Evolutionary conservation across 92 coral and sea anemone species (phyloP), one percentile per base, ranked within the genome.

Genomic region (Epizoanthus scotinus): DNA sequence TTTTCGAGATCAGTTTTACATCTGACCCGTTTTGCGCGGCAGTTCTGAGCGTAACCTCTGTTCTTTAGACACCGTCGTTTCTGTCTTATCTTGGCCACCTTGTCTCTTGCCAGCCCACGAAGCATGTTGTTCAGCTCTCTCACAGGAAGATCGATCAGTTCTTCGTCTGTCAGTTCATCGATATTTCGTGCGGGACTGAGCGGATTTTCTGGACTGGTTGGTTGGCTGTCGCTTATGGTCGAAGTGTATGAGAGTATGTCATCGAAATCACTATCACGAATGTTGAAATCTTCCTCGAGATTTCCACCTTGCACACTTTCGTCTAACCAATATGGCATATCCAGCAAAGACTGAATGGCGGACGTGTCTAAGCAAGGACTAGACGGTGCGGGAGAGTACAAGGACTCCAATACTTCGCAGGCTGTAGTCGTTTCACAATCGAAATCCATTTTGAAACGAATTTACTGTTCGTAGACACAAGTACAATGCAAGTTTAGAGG

Each of bases 51-150:
- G 25, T 91, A 91, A 8, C 82, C 88, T 44, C 95, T 83, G 59
- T 91, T 91, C 50, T 91, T 91, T 12, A 91, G 85, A 44, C 86
- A 89, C 17, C 95, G 66, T 6, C 95, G 86, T 53, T 68, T 86
- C 38, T 85, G 84, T 40, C 91, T 85, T 49, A 86, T 80, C 1
- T 31, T 62, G 18, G 63, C 63, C 28, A 75, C 89, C 8, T 59
- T 66, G 2, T 86, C 88, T 60, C 67, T 87, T 5, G 90, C 79
- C 40, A 67, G 13, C 18, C 75, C 84, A 1, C 88, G 89, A 63
- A 91, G 82, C 15, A 42, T 62, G 26, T 44, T 64, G 55, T 91
- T 91, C 13, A 91, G 69, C 25, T 91, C 83, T 60, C 73, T 78
- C 34, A 89, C 90, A 17, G 90, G 87, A 19, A 91, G 83, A 24